These are phyloP conservation scores for Pungitius pungitius DNA, from an alignment of 2,113 vertebrate species.

Conservation along the genomic window DNA sequence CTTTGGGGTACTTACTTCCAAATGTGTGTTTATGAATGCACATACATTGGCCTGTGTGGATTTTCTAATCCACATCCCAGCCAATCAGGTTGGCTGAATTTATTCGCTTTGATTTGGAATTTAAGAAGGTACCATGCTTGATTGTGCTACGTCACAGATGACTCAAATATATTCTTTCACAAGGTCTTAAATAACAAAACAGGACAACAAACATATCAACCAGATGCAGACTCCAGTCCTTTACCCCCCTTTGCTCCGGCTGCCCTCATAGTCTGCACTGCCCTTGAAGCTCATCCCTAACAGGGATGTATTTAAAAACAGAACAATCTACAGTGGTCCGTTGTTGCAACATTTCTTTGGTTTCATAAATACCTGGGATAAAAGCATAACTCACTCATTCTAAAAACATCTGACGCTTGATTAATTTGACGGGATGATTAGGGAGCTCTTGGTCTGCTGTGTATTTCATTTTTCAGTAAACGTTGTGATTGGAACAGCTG, in stretches of 20 bases:
- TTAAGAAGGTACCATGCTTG: constrained; percentile 59
- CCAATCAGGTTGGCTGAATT: constrained; percentile 49
- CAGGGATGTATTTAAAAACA: constrained; percentile 36
- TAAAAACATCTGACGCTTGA: background rate
- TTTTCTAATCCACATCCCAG: constrained; percentile 51
- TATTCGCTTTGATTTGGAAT: constrained; percentile 54
- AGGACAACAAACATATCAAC: constrained; percentile 37
- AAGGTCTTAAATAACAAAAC: constrained; percentile 51
- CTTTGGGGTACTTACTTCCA: constrained; percentile 18
- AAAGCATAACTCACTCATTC: background rate
- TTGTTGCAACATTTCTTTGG: background rate
- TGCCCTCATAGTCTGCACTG: constrained; percentile 47
- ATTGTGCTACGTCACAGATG: constrained; percentile 46
- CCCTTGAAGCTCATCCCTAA: constrained; percentile 41
- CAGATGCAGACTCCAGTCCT: constrained; percentile 45
- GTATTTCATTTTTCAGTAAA: background rate
- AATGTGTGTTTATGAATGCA: constrained; percentile 14
- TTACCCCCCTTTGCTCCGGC: constrained; percentile 27
- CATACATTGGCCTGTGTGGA: constrained; percentile 51
- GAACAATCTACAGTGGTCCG: background rate
- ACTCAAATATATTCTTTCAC: constrained; percentile 42
- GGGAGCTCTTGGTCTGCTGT: background rate
- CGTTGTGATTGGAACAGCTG: constrained; percentile 12
- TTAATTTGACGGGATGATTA: background rate
- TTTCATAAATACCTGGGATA: background rate